A percentile compares a stretch with the other conserved stretches of the same genome.
These are phyloP conservation scores for Diadophis punctatus DNA, from an alignment of 2,113 vertebrate genomes.

Conservation along the genomic window DNA sequence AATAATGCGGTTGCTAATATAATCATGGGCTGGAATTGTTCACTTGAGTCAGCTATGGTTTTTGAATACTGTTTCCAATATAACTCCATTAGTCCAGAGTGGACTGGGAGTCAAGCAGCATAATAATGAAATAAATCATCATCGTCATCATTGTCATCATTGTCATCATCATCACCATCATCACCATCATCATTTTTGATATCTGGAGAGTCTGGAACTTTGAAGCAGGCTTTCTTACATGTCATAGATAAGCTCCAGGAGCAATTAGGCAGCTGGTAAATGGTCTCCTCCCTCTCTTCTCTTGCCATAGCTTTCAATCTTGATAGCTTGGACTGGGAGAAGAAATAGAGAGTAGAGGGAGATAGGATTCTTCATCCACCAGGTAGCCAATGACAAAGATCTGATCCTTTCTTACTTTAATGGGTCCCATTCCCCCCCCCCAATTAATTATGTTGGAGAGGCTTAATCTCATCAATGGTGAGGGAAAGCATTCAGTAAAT, in stretches of 20 bases:
- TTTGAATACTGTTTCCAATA: neutral
- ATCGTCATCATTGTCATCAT: neutral
- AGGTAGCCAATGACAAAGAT: neutral
- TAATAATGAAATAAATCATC: no score
- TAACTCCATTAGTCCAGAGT: neutral
- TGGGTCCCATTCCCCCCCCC: neutral
- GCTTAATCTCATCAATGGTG: neutral
- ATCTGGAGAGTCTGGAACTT: neutral
- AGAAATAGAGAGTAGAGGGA: neutral
- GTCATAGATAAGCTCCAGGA: neutral
- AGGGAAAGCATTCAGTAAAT: neutral
- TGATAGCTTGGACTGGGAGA: neutral
- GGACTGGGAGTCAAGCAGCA: neutral
- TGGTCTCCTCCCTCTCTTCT: neutral
- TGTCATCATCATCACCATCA: no score
- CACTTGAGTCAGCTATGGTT: neutral
- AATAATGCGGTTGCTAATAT: neutral
- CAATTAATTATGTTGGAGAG: neutral
- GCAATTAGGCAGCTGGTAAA: neutral
- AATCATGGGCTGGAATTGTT: neutral
- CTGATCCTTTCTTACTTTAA: neutral
- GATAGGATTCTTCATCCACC: neutral
- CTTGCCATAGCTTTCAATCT: neutral
- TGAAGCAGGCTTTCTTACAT: neutral
- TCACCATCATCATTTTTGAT: neutral